Evolutionary conservation across 2,888 invertebrate species (phyloP).

Genomic region (Epinotia bilunana): DNA sequence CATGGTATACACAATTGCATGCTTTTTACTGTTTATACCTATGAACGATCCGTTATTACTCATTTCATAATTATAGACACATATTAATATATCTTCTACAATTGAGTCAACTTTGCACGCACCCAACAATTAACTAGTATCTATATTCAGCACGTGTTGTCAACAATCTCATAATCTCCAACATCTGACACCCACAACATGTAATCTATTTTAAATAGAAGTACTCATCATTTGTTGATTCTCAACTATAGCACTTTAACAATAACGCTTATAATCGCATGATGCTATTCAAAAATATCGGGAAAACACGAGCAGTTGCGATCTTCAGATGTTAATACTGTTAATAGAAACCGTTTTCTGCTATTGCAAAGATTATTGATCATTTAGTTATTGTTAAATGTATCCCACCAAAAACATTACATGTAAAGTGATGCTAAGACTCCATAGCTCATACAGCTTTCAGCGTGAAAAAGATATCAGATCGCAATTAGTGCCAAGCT

Average conservation of each 20-base stretch:
- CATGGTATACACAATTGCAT: too few relatives aligned
- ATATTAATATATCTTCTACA: too few relatives aligned
- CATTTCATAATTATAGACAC: too few relatives aligned
- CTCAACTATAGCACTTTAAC: not conserved
- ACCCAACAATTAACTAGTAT: too few relatives aligned
- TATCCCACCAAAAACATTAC: too few relatives aligned
- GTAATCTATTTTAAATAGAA: constrained; percentile 38
- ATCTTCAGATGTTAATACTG: constrained; percentile 22
- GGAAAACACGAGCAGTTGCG: not conserved
- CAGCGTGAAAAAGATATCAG: too few relatives aligned
- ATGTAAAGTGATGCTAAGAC: too few relatives aligned
- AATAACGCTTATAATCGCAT: not conserved
- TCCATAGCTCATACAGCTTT: too few relatives aligned
- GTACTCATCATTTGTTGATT: not conserved
- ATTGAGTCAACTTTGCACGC: too few relatives aligned
- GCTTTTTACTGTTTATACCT: too few relatives aligned
- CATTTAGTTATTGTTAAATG: constrained; percentile 19
- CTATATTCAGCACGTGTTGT: constrained; percentile 4
- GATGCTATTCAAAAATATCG: not conserved
- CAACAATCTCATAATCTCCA: constrained; percentile 4
- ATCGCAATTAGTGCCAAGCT: too few relatives aligned
- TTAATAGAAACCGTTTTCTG: not conserved
- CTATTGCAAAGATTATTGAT: constrained; percentile 32
- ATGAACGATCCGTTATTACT: too few relatives aligned
- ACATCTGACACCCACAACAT: constrained; percentile 31